These are phyloP conservation scores for Adoxophyes honmai DNA, from an alignment of 1,140 invertebrate genomes.

Conservation along the genomic window DNA sequence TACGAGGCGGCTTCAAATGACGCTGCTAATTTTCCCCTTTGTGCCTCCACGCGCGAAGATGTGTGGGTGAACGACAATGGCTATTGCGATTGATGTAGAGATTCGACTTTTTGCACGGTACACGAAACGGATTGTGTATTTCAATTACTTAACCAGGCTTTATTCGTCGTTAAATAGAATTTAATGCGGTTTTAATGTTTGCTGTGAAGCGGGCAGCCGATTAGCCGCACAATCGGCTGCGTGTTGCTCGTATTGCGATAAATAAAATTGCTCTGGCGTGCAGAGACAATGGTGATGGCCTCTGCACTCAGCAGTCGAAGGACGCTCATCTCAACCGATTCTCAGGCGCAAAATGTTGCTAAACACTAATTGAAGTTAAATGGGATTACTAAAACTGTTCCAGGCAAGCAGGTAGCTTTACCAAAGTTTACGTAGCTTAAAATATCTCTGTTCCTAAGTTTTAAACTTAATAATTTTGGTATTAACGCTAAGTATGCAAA, in stretches of 20 bases:
- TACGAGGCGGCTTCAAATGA: not conserved
- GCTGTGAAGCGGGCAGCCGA: constrained; percentile 45
- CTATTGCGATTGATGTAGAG: constrained; percentile 9
- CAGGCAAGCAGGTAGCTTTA: too few species aligned
- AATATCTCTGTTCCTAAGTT: too few species aligned
- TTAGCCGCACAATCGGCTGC: constrained; percentile 35
- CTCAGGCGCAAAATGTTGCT: not conserved
- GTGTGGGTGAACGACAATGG: constrained; percentile 6
- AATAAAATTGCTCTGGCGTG: constrained; percentile 40
- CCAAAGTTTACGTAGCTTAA: too few species aligned
- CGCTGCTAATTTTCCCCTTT: not conserved
- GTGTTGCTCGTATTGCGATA: constrained; percentile 33
- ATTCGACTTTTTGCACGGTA: constrained; percentile 30
- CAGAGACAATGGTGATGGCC: constrained; percentile 43
- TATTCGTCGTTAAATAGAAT: constrained; percentile 56
- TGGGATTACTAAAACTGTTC: not conserved
- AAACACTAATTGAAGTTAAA: constrained; percentile 31
- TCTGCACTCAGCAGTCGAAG: constrained; percentile 31
- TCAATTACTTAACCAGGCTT: constrained; percentile 58
- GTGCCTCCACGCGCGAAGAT: not conserved
- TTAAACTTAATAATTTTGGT: too few species aligned
- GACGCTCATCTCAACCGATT: constrained; percentile 29
- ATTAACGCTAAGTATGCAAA: too few species aligned
- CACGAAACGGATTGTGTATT: constrained; percentile 39
- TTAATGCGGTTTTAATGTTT: constrained; percentile 70